Percentiles rank a stretch among this genome's conserved stretches.
These are phyloP conservation scores for Oryzias celebensis DNA, from an alignment of 2,113 vertebrate genomes.

Conservation along the genomic window DNA sequence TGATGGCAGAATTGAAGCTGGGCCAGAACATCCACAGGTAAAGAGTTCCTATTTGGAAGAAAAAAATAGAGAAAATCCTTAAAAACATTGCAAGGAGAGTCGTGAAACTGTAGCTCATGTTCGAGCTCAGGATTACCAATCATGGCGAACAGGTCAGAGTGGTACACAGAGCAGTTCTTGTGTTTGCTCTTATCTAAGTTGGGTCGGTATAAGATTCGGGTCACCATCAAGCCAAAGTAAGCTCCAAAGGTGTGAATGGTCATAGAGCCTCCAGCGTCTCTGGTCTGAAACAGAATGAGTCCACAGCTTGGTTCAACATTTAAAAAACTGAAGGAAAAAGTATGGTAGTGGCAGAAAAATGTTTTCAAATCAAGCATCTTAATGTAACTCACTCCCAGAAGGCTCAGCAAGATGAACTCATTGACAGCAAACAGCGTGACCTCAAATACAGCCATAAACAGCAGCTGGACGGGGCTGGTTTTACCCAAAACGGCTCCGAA, in stretches of 20 bases:
- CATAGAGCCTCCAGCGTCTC: constrained; percentile 89
- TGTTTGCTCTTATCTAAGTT: constrained; percentile 75
- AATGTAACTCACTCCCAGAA: constrained; percentile 78
- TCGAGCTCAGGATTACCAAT: constrained; percentile 74
- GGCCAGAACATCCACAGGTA: constrained; percentile 98
- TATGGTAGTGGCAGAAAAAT: no score
- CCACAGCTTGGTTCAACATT: neutral
- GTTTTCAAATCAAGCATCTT: no score
- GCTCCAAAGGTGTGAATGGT: constrained; percentile 92
- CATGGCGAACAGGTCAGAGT: constrained; percentile 86
- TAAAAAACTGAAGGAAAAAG: neutral
- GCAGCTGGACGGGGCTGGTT: constrained; percentile 83
- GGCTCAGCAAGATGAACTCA: constrained; percentile 80
- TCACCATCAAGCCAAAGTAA: constrained; percentile 87
- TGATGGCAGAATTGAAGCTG: constrained; percentile 86
- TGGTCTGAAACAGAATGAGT: constrained; percentile 73
- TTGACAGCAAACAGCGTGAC: constrained; percentile 83
- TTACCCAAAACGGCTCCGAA: constrained; percentile 86
- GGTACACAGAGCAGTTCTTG: constrained; percentile 75
- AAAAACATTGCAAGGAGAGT: neutral
- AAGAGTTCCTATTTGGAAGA: constrained; percentile 79
- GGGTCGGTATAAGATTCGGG: constrained; percentile 82
- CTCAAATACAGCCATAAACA: constrained; percentile 86
- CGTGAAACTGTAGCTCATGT: neutral
- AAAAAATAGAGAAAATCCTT: neutral